Evolutionary conservation across 2,888 invertebrate genomes (phyloP).

Genomic region (Lepas anatifera): DNA sequence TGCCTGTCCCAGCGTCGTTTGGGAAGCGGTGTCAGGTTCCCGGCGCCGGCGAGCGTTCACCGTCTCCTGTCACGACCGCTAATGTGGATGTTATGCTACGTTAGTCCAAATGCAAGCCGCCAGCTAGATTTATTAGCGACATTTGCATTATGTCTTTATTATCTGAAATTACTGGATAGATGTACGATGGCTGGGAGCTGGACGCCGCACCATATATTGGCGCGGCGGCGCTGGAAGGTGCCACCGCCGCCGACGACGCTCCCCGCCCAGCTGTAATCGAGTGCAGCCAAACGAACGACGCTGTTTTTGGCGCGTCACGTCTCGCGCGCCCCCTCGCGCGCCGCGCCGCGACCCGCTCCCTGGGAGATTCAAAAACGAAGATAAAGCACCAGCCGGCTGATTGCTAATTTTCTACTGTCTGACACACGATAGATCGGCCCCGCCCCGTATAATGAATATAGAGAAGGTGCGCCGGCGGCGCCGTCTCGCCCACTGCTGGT

Average conservation of each 20-base stretch:
- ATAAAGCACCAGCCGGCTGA: constrained; percentile 7
- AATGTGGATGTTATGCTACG: background rate
- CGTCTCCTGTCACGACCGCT: background rate
- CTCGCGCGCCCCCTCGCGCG: background rate
- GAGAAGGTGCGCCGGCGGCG: background rate
- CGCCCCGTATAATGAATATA: constrained; percentile 4
- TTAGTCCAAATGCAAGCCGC: background rate
- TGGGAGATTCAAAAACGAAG: constrained; percentile 7
- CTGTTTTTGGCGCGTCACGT: background rate
- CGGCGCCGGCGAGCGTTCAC: background rate
- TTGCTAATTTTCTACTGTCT: constrained; percentile 12
- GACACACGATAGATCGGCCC: background rate
- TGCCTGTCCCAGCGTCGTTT: background rate
- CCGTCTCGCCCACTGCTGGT: no score
- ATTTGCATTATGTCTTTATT: constrained; percentile 11
- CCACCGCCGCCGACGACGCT: background rate
- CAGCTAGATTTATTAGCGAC: background rate
- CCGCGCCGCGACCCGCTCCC: background rate
- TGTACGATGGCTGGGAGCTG: background rate
- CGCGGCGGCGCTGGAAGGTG: background rate
- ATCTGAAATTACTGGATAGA: background rate
- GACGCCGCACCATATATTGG: background rate
- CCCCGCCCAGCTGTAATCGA: background rate
- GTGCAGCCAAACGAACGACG: background rate
- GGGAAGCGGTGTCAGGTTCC: background rate